Evolutionary conservation across 2,113 vertebrate species (phyloP).

Genomic region (Nettapus auritus): DNA sequence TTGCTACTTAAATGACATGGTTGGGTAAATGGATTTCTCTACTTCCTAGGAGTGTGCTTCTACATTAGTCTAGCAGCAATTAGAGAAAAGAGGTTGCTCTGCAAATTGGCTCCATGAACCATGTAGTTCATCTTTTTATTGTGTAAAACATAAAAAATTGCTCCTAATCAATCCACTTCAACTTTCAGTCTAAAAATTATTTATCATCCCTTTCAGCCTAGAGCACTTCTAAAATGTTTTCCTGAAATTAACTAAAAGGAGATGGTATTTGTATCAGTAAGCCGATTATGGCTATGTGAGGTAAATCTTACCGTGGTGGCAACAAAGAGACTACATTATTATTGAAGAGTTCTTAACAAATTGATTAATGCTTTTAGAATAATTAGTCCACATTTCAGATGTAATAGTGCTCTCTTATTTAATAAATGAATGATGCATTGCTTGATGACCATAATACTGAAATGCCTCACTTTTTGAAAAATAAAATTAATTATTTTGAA

Average conservation of each 20-base stretch:
- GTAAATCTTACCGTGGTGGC: conserved; percentile 28
- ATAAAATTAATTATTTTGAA: conserved; percentile 44
- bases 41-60: conserved; percentile 74
- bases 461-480: not conserved
- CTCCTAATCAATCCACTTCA: conserved; percentile 84
- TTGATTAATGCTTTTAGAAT: conserved; percentile 77
- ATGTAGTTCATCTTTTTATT: conserved; percentile 82
- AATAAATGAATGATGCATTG: conserved; percentile 39
- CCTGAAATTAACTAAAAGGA: conserved; percentile 73
- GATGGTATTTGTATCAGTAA: conserved; percentile 73
- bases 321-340: conserved; percentile 63
- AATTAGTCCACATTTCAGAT: conserved; percentile 77
- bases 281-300: conserved; percentile 42
- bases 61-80: conserved; percentile 86
- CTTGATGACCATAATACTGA: conserved; percentile 37
- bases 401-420: conserved; percentile 59
- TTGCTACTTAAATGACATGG: conserved; percentile 85
- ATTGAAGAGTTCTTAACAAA: conserved; percentile 67
- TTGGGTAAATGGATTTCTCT: conserved; percentile 89
- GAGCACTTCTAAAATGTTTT: conserved; percentile 76
- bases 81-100: conserved; percentile 85
- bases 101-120: conserved; percentile 82
- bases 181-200: conserved; percentile 78
- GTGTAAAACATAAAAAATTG: conserved; percentile 82
- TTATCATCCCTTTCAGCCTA: conserved; percentile 73